A percentile compares a stretch with the other conserved stretches of the same genome.
Evolutionary conservation across 2,888 invertebrate genomes (phyloP).

Genomic region (Orthosia gracilis): DNA sequence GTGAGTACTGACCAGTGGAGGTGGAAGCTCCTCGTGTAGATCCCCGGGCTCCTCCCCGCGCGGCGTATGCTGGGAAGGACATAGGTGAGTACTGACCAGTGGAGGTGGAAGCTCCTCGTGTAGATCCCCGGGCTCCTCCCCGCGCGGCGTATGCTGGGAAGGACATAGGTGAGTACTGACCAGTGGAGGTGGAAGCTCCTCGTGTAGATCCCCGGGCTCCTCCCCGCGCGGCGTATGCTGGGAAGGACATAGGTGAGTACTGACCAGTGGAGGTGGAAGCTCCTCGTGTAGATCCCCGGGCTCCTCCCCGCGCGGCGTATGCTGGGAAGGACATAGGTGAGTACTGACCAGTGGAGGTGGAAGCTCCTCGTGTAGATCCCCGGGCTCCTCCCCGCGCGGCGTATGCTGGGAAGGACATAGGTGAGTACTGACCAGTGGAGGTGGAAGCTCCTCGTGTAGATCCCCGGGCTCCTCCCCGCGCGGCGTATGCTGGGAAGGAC

Average conservation of each 20-base stretch:
- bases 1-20: constrained; percentile 15
- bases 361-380: neutral
- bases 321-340: constrained; percentile 51
- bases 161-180: constrained; percentile 12
- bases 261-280: constrained; percentile 16
- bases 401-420: constrained; percentile 58
- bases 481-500: constrained; percentile 64
- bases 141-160: constrained; percentile 59
- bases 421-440: constrained; percentile 15
- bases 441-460: neutral
- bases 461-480: constrained; percentile 14
- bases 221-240: constrained; percentile 58
- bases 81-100: constrained; percentile 15
- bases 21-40: neutral
- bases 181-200: constrained; percentile 10
- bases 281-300: neutral
- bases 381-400: constrained; percentile 35
- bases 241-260: neutral
- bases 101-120: constrained; percentile 2
- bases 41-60: constrained; percentile 14
- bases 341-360: constrained; percentile 18
- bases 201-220: too few relatives aligned
- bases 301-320: constrained; percentile 43
- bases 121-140: constrained; percentile 10
- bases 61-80: constrained; percentile 64